Base-by-base conservation (phyloP, 2,888 invertebrate species). In the Toxonevra muliebris region DNA sequence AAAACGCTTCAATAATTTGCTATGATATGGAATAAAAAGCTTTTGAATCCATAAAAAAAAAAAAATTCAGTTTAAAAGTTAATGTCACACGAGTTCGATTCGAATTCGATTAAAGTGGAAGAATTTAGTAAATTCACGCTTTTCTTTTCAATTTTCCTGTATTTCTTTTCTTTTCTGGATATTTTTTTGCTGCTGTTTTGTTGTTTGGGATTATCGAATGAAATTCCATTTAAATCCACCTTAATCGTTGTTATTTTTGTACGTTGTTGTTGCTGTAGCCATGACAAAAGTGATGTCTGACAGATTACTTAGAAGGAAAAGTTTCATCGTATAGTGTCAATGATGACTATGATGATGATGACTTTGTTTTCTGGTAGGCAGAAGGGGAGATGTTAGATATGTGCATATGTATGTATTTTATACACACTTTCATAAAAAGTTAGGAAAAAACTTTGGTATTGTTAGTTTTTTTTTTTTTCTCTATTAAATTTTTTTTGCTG, bases 151-250 rank as follows among this genome's bases (percentile, higher is more conserved):
- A 42, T 65, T 68, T 63, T 52, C 7, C 52, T 59, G 50, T 7
- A 1, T 48, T 13, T 48, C 11, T 30, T 65, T 65, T 65, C 60
- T 30, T 17, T 53, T 65, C 53, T 57, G 41, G 57, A 17, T 8
- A 17, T 30, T 59, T 17, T 12, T 68, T 48, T 48, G n/a, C 48
- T 54, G 5, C 20, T 54, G 15, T 17, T n/a, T 40, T 19, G 54
- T 19, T 48, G 48, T 15, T 50, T 41, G 30, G 57, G 71, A 69
- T 72, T 74, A 70, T 68, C 65, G 69, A 69, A 69, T 72, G 66
- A 54, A 68, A 72, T 68, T 61, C 63, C 72, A 73, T 65, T 73
- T 68, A 72, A 73, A 71, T 67, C 65, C 68, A 66, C 70, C 70
- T 69, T 73, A 75, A 72, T 73, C 70, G 68, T 68, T 68, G 58